Percentiles rank a stretch among this genome's conserved stretches.
These are phyloP conservation scores for Aurelia sp. DNA, from an alignment of 30 jellyfish, hydroid and myxozoan genomes.

Conservation along the genomic window DNA sequence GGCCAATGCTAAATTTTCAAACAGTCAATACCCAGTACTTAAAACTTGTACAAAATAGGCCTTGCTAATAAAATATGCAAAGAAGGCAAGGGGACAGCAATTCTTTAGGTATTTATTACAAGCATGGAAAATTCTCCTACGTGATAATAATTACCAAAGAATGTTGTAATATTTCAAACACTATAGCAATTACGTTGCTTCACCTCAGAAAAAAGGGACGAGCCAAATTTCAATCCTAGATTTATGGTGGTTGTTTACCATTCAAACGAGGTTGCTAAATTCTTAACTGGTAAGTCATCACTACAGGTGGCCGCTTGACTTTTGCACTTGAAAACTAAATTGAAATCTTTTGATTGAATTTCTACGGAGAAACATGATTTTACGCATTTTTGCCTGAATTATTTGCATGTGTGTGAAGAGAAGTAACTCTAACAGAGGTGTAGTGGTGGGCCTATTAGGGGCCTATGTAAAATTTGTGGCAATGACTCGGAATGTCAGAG, in stretches of 20 bases:
- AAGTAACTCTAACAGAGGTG: not conserved
- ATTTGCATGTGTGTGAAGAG: not conserved
- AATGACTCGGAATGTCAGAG: conserved; percentile 87
- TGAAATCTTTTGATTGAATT: conserved; percentile 4
- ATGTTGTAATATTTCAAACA: no score
- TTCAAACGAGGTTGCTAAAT: conserved; percentile 61
- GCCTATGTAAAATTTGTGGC: conserved; percentile 73
- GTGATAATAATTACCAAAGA: no score
- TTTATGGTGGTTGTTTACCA: not conserved
- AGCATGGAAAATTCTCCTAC: no score
- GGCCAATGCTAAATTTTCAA: no score
- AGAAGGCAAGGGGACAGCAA: no score
- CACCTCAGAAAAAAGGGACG: not conserved
- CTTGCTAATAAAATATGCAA: no score
- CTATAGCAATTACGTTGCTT: no score
- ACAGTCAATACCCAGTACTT: no score
- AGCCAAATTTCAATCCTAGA: not conserved
- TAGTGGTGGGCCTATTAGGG: conserved; percentile 53
- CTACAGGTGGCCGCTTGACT: conserved; percentile 72
- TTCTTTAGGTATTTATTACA: no score
- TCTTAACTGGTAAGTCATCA: conserved; percentile 51
- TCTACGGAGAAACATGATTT: not conserved
- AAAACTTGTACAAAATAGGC: no score
- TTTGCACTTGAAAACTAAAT: conserved; percentile 43
- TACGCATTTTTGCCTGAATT: not conserved